These are phyloP conservation scores for Epinephelus fuscoguttatus DNA, from an alignment of 2,113 vertebrate genomes.

Conservation along the genomic window DNA sequence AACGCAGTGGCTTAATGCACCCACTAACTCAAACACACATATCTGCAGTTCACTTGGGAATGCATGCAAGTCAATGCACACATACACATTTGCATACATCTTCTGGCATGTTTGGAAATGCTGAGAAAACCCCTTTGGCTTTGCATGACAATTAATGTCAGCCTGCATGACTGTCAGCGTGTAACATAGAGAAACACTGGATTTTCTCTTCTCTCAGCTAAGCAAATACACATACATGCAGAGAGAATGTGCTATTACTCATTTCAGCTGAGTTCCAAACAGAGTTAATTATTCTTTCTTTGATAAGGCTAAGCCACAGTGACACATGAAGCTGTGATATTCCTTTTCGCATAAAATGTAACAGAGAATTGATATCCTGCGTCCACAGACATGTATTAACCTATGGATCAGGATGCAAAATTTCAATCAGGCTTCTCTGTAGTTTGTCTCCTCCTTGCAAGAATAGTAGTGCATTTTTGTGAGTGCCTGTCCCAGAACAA, in stretches of 20 bases:
- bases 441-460: not conserved
- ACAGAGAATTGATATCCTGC: not conserved
- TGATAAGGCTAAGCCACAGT: conserved; percentile 13
- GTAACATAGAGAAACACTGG: not conserved
- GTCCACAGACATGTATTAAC: not conserved
- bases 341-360: conserved; percentile 17
- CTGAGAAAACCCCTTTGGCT: conserved; percentile 51
- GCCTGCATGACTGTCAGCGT: conserved; percentile 24
- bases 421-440: not conserved
- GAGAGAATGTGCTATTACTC: not conserved
- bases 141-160: conserved; percentile 56
- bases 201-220: not conserved
- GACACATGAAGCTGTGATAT: conserved; percentile 14
- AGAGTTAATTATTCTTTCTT: conserved; percentile 29
- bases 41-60: conserved; percentile 10
- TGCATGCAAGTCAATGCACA: not conserved
- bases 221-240: conserved; percentile 7
- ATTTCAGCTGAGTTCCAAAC: conserved; percentile 2
- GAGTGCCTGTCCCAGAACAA: not conserved
- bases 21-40: conserved; percentile 37
- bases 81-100: conserved; percentile 52
- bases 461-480: conserved; percentile 9
- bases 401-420: not conserved
- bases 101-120: conserved; percentile 51
- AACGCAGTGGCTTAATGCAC: conserved; percentile 28